Evolutionary conservation across 2,888 invertebrate species (phyloP).

Genomic region (Stenodera caucasica): DNA sequence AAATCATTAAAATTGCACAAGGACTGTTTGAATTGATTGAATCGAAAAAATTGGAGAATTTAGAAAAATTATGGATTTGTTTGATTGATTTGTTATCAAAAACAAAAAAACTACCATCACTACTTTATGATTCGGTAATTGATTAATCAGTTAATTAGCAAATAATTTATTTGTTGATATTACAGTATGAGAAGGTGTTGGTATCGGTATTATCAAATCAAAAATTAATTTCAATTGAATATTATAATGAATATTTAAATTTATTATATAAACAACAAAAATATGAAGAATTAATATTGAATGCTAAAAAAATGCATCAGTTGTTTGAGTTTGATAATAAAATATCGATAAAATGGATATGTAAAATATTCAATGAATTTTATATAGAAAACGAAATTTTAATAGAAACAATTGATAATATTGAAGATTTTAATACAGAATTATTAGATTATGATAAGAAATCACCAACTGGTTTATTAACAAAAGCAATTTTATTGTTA

Average conservation of each 20-base stretch:
- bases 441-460: slow-evolving; percentile 62
- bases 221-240: slow-evolving; percentile 43
- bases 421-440: slow-evolving; percentile 58
- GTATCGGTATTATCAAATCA: slow-evolving; percentile 39
- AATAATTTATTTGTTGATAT: slow-evolving; percentile 18
- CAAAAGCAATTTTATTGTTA: slow-evolving; percentile 62
- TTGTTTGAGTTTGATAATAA: slow-evolving; percentile 57
- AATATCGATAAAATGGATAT: slow-evolving; percentile 65
- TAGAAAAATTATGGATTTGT: slow-evolving; percentile 18
- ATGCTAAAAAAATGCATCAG: slow-evolving; percentile 57
- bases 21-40: slow-evolving; percentile 31
- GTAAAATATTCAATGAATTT: slow-evolving; percentile 61
- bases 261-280: slow-evolving; percentile 56
- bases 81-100: slow-evolving; percentile 24
- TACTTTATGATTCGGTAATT: slow-evolving; percentile 30
- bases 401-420: slow-evolving; percentile 41
- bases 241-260: slow-evolving; percentile 58
- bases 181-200: slow-evolving; percentile 50
- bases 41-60: slow-evolving; percentile 25
- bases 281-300: slow-evolving; percentile 52
- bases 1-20: slow-evolving; percentile 31
- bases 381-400: slow-evolving; percentile 44
- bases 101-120: slow-evolving; percentile 20
- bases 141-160: too few species aligned
- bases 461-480: slow-evolving; percentile 64